Evolutionary conservation across 2,888 invertebrate species (phyloP).

Genomic region (Hemistola chrysoprasaria): DNA sequence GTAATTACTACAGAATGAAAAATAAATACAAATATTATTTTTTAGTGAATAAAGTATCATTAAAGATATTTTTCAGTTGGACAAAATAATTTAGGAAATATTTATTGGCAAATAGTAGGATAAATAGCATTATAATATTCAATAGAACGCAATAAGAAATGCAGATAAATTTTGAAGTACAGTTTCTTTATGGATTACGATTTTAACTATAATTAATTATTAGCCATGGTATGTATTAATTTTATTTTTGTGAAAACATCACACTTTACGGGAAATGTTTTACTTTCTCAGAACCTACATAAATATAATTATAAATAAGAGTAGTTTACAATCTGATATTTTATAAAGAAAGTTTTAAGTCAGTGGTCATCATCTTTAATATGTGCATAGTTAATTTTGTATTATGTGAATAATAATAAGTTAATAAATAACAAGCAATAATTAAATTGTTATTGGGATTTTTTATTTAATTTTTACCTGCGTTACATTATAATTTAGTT

Average conservation of each 20-base stretch:
- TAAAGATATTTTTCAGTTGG: too few relatives aligned
- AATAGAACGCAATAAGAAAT: constrained; percentile 29
- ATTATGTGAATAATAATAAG: constrained; percentile 85
- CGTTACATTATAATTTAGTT: too few relatives aligned
- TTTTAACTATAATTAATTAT: constrained; percentile 57
- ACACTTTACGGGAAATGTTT: constrained; percentile 58
- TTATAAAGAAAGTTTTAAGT: constrained; percentile 54
- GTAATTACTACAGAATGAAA: too few relatives aligned
- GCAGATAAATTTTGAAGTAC: too few relatives aligned
- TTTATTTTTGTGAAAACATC: constrained; percentile 55
- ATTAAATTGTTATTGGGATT: constrained; percentile 83
- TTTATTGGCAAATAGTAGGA: too few relatives aligned
- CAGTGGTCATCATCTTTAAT: constrained; percentile 78
- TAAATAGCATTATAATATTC: too few relatives aligned
- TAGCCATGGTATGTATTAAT: constrained; percentile 64
- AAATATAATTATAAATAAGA: constrained; percentile 10
- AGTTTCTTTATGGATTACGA: constrained; percentile 61
- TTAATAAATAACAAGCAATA: constrained; percentile 80
- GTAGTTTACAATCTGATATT: constrained; percentile 50
- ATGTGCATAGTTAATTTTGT: constrained; percentile 87
- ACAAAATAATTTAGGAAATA: too few relatives aligned
- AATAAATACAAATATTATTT: too few relatives aligned
- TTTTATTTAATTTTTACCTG: constrained; percentile 39
- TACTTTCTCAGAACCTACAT: constrained; percentile 1
- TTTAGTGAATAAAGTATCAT: too few relatives aligned